Base-by-base conservation (phyloP, 1,140 invertebrate genomes). In the Arctopsyche grandis region DNA sequence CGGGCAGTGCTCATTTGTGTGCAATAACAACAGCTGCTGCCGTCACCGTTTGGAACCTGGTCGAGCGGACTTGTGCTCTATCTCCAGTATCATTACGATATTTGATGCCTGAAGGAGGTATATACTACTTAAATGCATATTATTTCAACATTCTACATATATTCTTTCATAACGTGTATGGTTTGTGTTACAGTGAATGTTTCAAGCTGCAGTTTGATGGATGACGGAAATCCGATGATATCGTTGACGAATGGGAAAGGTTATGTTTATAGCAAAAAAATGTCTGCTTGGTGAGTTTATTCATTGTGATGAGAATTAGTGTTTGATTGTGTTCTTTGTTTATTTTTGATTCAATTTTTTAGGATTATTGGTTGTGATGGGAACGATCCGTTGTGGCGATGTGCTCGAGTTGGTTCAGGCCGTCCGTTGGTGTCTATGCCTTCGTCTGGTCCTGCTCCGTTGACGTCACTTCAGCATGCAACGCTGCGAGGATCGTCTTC, bases 191-290 rank as follows among this genome's bases (percentile, higher is more conserved):
- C 86, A 89, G 89, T 88, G 16, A 88, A 85, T n/a, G 89, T 93
- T 5, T 87, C 87, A 69, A 89, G 90, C 73, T 90, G 90, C 82
- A 85, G 87, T n/a, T 82, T 94, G 19, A 88, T 92, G 21, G 87
- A 91, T 9, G 86, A 91, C 74, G 91, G 93, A 38, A 87, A 90
- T 80, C 92, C 93, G 0, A 85, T 94, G 75, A 85, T 94, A 70
- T 89, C 91, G 29, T 85, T 94, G 16, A 92, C 90, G 14, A 93
- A 91, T 83, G 92, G 93, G 10, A 91, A 91, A 85, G 91, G 91
- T 21, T 94, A 92, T 83, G 90, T 92, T 22, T 94, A 91, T 83
- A 91, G 90, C 80, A 84, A 88, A 69, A 91, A 92, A 81, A 85
- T 94, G 71, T 89, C 88, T 77, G 87, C 90, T 10, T 94, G 93